Percentiles rank a stretch among this genome's conserved stretches.
Conservation (phyloP, 2,888 invertebrate genomes). For the Ennomos erosarius region DNA sequence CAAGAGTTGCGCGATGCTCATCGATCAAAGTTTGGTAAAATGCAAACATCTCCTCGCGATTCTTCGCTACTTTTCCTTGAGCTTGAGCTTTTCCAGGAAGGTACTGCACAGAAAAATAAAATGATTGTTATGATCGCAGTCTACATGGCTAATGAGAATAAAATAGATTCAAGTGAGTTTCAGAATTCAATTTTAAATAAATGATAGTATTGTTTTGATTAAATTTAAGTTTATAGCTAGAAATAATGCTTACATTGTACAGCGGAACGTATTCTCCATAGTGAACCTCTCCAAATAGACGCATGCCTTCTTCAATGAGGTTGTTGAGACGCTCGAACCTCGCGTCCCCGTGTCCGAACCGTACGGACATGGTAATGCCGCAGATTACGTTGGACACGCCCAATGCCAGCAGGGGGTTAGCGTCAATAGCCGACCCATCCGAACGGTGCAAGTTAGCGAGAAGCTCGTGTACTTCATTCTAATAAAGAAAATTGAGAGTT, state of each 20-base stretch:
- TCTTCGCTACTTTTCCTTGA: constrained; percentile 86
- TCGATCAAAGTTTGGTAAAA: constrained; percentile 94
- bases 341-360: constrained; percentile 91
- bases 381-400: constrained; percentile 96
- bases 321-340: constrained; percentile 92
- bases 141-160: too few relatives aligned
- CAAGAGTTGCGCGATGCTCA: constrained; percentile 91
- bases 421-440: constrained; percentile 89
- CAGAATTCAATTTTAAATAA: too few relatives aligned
- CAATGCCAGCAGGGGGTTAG: constrained; percentile 91
- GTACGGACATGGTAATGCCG: constrained; percentile 94
- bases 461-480: constrained; percentile 92
- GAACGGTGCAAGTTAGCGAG: constrained; percentile 87
- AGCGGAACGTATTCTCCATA: constrained; percentile 94
- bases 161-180: too few relatives aligned
- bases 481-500: constrained; percentile 43
- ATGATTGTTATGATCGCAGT: background rate
- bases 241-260: constrained; percentile 85
- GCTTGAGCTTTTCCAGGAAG: constrained; percentile 86
- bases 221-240: background rate
- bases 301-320: constrained; percentile 96
- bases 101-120: constrained; percentile 67
- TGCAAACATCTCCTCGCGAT: constrained; percentile 93
- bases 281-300: constrained; percentile 92
- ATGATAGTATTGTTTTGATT: too few relatives aligned